A percentile compares a stretch with the other conserved stretches of the same genome.
phyloP scores from a whole-genome alignment of 1,140 invertebrate genomes.

The Calosoma granatense region DNA sequence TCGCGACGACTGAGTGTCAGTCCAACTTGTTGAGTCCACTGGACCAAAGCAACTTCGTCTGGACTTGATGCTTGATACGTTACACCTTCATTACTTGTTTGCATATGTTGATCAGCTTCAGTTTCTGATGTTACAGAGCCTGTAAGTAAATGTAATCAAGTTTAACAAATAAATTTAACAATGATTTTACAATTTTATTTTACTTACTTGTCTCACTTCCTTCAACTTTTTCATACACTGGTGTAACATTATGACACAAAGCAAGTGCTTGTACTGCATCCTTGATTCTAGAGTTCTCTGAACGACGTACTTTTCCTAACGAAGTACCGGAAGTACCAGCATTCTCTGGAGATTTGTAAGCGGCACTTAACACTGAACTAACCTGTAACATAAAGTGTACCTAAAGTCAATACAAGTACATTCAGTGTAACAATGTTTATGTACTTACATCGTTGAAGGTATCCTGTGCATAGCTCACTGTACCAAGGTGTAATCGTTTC shows the following conservation, averaged over 20 bases:
- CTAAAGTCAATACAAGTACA: conserved; percentile 1
- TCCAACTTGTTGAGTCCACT: conserved; percentile 67
- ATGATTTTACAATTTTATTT: too few species aligned
- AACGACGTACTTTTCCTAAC: conserved; percentile 35
- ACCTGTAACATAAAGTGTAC: conserved; percentile 16
- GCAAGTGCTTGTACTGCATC: conserved; percentile 91
- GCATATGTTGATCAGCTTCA: conserved; percentile 54
- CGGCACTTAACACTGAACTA: conserved; percentile 34
- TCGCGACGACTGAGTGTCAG: conserved; percentile 75
- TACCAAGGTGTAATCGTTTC: conserved; percentile 86
- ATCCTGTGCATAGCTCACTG: conserved; percentile 75
- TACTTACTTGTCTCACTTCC: conserved; percentile 33
- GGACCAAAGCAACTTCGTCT: conserved; percentile 82
- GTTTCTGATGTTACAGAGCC: conserved; percentile 52
- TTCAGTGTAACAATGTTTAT: background rate
- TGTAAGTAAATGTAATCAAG: too few species aligned
- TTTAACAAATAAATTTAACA: too few species aligned
- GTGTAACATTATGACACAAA: conserved; percentile 98
- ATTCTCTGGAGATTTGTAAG: conserved; percentile 28
- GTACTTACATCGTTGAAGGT: conserved; percentile 72
- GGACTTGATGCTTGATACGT: conserved; percentile 85
- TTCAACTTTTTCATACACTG: conserved; percentile 70
- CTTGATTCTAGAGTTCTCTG: conserved; percentile 69
- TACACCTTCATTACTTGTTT: conserved; percentile 33
- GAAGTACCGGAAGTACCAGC: conserved; percentile 5